phyloP scores from a whole-genome alignment of 2,113 vertebrate genomes.

The Psittacara wagleri region DNA sequence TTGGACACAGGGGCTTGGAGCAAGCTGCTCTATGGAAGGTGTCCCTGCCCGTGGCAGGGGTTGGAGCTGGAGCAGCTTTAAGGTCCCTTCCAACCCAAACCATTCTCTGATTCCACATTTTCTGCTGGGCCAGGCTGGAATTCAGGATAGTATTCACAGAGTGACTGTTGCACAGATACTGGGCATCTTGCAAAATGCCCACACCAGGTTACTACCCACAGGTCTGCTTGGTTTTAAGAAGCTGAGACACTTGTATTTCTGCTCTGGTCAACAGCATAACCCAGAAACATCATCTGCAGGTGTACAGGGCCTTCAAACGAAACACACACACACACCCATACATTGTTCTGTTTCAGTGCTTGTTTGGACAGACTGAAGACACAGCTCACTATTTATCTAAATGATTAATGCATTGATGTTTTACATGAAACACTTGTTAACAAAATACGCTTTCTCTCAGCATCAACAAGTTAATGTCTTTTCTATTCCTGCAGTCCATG shows the following conservation, averaged over 20 bases:
- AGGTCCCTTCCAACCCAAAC: neutral
- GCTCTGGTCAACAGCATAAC: neutral
- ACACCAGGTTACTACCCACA: neutral
- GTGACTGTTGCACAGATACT: too few relatives aligned
- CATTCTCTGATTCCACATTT: neutral
- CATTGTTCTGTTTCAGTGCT: neutral
- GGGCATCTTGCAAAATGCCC: neutral
- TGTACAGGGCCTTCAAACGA: neutral
- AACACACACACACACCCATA: accelerated
- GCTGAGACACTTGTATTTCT: neutral
- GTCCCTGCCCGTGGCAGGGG: neutral
- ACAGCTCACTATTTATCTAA: neutral
- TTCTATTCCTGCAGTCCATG: neutral
- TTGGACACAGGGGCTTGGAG: too few relatives aligned
- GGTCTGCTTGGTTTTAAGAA: neutral
- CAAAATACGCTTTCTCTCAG: neutral
- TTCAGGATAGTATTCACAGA: neutral
- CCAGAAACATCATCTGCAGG: neutral
- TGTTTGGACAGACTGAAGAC: neutral
- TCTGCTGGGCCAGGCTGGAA: neutral
- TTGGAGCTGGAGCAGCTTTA: neutral
- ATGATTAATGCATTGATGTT: neutral
- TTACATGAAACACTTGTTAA: neutral
- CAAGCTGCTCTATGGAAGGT: too few relatives aligned
- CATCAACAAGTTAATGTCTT: neutral